These are phyloP conservation scores for Marmota flaviventris DNA, from an alignment of 2,113 vertebrate genomes.

Conservation along the genomic window DNA sequence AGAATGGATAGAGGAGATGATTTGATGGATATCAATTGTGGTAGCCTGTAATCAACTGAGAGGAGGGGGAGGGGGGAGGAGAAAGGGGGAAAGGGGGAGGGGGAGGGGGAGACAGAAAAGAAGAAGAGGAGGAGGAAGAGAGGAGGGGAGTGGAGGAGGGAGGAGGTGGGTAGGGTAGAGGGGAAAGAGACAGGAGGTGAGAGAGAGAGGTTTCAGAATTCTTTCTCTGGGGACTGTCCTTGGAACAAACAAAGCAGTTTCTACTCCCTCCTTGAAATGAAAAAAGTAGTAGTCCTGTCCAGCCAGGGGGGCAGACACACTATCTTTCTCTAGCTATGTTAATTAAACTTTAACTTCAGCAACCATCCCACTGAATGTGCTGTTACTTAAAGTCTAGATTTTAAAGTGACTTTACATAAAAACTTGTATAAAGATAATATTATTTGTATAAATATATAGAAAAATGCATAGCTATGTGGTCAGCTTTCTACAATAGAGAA, in stretches of 20 bases:
- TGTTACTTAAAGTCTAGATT: not conserved
- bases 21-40: not conserved
- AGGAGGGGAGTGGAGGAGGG: accelerated
- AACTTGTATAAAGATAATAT: not conserved
- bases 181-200: not conserved
- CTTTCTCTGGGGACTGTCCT: not conserved
- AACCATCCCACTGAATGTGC: not conserved
- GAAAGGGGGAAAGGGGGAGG: accelerated
- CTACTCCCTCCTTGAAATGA: not conserved
- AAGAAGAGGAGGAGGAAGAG: not conserved
- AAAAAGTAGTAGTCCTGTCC: not conserved
- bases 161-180: too few species aligned
- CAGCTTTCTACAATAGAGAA: not conserved
- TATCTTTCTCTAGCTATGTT: not conserved
- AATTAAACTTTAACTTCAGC: not conserved
- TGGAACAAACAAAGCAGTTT: not conserved
- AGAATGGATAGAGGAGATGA: not conserved
- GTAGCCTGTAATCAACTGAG: not conserved
- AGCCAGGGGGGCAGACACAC: not conserved
- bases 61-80: too few species aligned
- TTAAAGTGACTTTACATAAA: not conserved
- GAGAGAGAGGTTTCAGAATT: not conserved
- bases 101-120: too few species aligned
- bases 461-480: not conserved
- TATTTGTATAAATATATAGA: not conserved